A percentile compares a stretch with the other conserved stretches of the same genome.
phyloP scores from a whole-genome alignment of 2,797 vertebrate species.

The Cyprinodon diabolis region DNA sequence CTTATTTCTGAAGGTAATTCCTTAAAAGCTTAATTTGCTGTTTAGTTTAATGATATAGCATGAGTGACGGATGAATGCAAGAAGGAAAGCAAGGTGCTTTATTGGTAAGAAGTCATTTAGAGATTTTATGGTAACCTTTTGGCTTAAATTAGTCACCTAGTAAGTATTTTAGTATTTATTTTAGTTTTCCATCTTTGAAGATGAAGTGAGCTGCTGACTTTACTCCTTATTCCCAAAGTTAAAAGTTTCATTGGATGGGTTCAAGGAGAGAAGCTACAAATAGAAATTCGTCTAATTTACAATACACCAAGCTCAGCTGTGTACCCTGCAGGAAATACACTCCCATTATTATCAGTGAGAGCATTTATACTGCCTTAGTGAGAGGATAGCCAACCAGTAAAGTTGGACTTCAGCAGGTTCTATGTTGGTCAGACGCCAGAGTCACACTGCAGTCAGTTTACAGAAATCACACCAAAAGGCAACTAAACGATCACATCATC shows the following conservation, averaged over 20 bases:
- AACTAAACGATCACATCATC: no score
- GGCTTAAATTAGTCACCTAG: not conserved
- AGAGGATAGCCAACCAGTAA: no score
- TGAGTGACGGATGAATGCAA: not conserved
- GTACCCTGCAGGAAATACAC: no score
- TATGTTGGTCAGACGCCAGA: no score
- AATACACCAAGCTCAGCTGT: no score
- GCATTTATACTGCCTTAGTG: no score
- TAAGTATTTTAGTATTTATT: not conserved
- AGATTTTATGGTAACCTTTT: not conserved
- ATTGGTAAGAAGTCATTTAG: constrained; percentile 1
- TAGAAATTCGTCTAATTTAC: no score
- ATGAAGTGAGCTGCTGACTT: constrained; percentile 25
- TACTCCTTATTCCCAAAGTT: constrained; percentile 21
- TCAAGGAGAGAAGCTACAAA: constrained; percentile 10
- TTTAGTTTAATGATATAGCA: not conserved
- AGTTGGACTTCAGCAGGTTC: no score
- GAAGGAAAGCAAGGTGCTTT: not conserved
- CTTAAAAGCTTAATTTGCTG: constrained; percentile 1
- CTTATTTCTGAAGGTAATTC: not conserved
- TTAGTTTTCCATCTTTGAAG: constrained; percentile 3
- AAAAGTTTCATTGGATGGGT: constrained; percentile 35
- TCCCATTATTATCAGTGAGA: no score
- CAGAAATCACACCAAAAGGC: no score
- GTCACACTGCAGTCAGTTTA: no score